A percentile compares a stretch with the other conserved stretches of the same genome.
These are phyloP conservation scores for Scaptomyza flava DNA, from an alignment of 2,888 invertebrate genomes.

Conservation along the genomic window DNA sequence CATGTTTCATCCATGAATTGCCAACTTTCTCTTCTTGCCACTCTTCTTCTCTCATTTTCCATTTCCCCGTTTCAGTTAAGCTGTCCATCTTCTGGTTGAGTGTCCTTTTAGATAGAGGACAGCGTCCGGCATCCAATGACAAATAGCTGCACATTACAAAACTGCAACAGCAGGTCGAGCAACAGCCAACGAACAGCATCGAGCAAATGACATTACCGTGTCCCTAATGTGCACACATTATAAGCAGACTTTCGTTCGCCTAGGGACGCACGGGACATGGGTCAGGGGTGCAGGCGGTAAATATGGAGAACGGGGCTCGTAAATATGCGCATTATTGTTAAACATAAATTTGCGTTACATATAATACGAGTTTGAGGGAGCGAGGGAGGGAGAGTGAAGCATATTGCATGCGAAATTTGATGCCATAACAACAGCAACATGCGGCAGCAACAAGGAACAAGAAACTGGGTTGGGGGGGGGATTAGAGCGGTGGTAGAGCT, in stretches of 20 bases:
- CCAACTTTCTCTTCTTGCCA: background rate
- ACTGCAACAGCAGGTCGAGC: conserved; percentile 59
- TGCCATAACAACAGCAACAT: conserved; percentile 25
- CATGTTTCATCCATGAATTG: conserved; percentile 10
- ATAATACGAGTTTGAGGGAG: conserved; percentile 2
- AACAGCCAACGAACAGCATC: conserved; percentile 14
- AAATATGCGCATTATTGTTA: conserved; percentile 71
- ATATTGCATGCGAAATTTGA: conserved; percentile 54
- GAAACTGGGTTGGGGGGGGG: background rate
- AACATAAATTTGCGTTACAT: conserved; percentile 76
- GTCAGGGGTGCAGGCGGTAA: background rate
- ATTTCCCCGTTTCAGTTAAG: conserved; percentile 13
- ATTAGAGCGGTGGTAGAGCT: background rate
- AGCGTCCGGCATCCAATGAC: conserved; percentile 51
- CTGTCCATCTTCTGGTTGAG: conserved; percentile 24
- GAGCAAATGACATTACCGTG: conserved; percentile 55
- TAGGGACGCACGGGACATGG: background rate
- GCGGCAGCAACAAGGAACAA: background rate
- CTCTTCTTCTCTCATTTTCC: background rate
- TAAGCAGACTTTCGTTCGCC: conserved; percentile 6
- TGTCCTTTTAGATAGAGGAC: conserved; percentile 12
- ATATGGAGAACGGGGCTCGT: conserved; percentile 20
- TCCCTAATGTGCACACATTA: conserved; percentile 71
- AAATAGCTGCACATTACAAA: conserved; percentile 64
- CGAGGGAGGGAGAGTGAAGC: conserved; percentile 7